Base-by-base conservation (phyloP, 2,113 vertebrate species). In the Poecilia latipinna region DNA sequence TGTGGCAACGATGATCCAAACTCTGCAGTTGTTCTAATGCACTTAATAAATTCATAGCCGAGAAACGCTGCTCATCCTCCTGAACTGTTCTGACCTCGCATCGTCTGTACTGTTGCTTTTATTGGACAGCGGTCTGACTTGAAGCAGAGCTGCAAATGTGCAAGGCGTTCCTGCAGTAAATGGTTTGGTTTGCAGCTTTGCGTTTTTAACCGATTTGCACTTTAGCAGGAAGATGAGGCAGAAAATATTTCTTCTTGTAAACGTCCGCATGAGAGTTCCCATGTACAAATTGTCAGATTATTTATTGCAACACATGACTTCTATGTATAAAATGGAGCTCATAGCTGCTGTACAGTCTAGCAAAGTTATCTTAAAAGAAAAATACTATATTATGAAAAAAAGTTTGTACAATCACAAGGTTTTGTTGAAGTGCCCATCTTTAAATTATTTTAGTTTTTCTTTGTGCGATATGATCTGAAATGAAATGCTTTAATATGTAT, bases 151-250 rank as follows among this genome's bases (percentile, higher is more conserved):
- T 79, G 35, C 69, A 63, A 79, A 68, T 78, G 3, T 33, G 70
- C 44, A 2, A 31, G 70, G 54, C 68, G 78, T 81, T 77, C 72
- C 37, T 37, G 51, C 39, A 61, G 61, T 31, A 60, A 15, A 63
- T 22, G 0, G 4, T 65, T 39, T 33, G n/a, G 48, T 65, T 51
- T 86, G 72, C 72, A 83, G 75, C 70, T 87, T 88, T 83, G 32
- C 77, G 29, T 80, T 75, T 69, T 77, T 13, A 68, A 79, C 60
- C 72, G 79, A 79, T 85, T 86, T 86, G 87, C 88, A 90, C 87
- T 90, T 92, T 87, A 87, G 74, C 65, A 70, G 51, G 74, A 60
- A 75, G 65, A 75, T 48, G 26, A n/a, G 10, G 5, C 8, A 54
- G 78, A 54, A 69, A 82, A 84, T 82, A 77, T 48, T 48, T 19